A percentile compares a stretch with the other conserved stretches of the same genome.
Evolutionary conservation across 2,113 vertebrate species (phyloP).

Genomic region (Andinoacara biseriatus): DNA sequence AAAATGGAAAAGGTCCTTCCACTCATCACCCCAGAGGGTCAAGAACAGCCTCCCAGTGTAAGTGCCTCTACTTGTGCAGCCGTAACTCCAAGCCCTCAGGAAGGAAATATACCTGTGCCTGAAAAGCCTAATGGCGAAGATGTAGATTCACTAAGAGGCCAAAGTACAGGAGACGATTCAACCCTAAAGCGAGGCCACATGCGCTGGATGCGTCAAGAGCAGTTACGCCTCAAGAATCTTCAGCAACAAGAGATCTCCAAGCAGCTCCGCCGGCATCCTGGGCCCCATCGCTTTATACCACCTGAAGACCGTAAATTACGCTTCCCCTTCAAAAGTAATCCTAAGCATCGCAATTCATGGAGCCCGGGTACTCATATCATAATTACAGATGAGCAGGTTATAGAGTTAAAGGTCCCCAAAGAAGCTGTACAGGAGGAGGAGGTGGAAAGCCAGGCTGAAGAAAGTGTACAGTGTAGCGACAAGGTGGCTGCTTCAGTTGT

Average conservation of each 20-base stretch:
- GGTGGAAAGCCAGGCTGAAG: slow-evolving; percentile 67
- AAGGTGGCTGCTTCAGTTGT: slow-evolving; percentile 64
- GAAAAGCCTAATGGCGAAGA: slow-evolving; percentile 72
- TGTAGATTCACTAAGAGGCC: slow-evolving; percentile 81
- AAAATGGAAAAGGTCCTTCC: slow-evolving; percentile 99
- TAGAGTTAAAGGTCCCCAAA: slow-evolving; percentile 94
- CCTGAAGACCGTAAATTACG: slow-evolving; percentile 97
- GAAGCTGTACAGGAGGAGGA: slow-evolving; percentile 84
- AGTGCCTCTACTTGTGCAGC: neutral
- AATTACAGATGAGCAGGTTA: slow-evolving; percentile 93
- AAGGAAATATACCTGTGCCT: slow-evolving; percentile 63
- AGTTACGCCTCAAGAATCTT: slow-evolving; percentile 91
- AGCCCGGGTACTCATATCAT: slow-evolving; percentile 97
- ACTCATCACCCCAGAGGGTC: slow-evolving; percentile 85
- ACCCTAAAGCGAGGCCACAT: slow-evolving; percentile 86
- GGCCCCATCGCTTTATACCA: slow-evolving; percentile 94
- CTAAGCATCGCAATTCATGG: slow-evolving; percentile 97
- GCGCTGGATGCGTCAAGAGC: slow-evolving; percentile 95
- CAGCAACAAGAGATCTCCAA: slow-evolving; percentile 96
- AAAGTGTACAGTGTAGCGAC: slow-evolving; percentile 38
- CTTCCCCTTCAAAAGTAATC: slow-evolving; percentile 97
- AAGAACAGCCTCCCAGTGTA: slow-evolving; percentile 45
- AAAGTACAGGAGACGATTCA: slow-evolving; percentile 83
- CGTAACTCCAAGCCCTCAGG: slow-evolving; percentile 58
- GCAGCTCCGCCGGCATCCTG: slow-evolving; percentile 90